These are phyloP conservation scores for Melinopterus prodromus DNA, from an alignment of 2,888 invertebrate genomes.

Conservation along the genomic window DNA sequence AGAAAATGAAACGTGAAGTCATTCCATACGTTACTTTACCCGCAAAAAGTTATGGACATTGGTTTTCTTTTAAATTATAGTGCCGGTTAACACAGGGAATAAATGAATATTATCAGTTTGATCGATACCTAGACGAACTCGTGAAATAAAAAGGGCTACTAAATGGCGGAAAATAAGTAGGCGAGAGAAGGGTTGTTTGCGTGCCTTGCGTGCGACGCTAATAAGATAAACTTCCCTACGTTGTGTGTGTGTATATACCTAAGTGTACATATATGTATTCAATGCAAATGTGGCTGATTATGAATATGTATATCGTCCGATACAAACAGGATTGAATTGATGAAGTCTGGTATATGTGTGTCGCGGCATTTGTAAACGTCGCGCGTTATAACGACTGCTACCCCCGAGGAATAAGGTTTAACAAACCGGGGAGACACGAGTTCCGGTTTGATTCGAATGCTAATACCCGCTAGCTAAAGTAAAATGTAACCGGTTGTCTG, in stretches of 20 bases:
- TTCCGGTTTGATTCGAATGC: background rate
- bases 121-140: background rate
- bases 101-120: background rate
- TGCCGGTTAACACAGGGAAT: background rate
- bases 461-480: background rate
- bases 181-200: background rate
- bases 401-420: background rate
- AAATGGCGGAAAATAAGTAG: slow-evolving; percentile 4
- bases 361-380: background rate
- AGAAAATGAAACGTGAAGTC: too few species aligned
- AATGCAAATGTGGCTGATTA: background rate
- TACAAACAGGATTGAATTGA: slow-evolving; percentile 4
- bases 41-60: too few species aligned
- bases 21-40: too few species aligned
- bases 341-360: background rate
- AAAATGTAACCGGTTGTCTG: background rate
- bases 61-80: too few species aligned
- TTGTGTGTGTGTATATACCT: background rate
- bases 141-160: background rate
- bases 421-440: background rate
- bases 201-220: background rate
- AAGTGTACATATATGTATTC: background rate
- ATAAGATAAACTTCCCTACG: background rate
- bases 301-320: slow-evolving; percentile 4
- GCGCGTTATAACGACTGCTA: background rate